Evolutionary conservation across 2,113 vertebrate genomes (phyloP).

Genomic region (Brienomyrus longianalis): DNA sequence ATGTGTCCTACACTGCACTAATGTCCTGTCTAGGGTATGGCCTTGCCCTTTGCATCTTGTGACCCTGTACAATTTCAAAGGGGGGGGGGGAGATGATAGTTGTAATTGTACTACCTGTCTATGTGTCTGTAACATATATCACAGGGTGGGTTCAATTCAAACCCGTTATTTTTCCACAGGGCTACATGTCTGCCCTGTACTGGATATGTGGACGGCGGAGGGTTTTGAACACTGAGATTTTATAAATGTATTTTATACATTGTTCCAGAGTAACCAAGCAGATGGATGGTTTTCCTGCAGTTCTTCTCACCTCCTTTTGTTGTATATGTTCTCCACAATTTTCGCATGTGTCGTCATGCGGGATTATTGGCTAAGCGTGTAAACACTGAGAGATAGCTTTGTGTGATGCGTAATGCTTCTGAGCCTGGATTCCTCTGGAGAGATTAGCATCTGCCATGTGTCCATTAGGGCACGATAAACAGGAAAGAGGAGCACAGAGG

Average conservation of each 20-base stretch:
- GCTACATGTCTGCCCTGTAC: neutral
- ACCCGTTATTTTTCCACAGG: neutral
- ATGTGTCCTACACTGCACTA: neutral
- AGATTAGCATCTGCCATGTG: neutral
- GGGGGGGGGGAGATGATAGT: neutral
- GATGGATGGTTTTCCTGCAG: neutral
- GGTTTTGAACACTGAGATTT: neutral
- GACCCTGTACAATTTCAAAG: neutral
- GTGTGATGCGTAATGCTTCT: neutral
- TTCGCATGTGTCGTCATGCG: neutral
- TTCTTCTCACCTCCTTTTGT: neutral
- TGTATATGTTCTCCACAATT: neutral
- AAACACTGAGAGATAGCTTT: neutral
- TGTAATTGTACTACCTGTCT: neutral
- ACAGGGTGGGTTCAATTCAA: neutral
- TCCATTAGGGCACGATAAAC: neutral
- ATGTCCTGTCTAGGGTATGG: neutral
- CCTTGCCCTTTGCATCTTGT: neutral
- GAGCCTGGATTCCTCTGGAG: neutral
- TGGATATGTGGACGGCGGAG: neutral
- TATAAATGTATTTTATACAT: neutral
- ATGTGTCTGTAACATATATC: neutral
- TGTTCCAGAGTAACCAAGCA: neutral
- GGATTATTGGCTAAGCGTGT: neutral
- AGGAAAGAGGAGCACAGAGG: neutral